Base-by-base conservation (phyloP, 2,888 invertebrate species). In the Pammene fasciana region DNA sequence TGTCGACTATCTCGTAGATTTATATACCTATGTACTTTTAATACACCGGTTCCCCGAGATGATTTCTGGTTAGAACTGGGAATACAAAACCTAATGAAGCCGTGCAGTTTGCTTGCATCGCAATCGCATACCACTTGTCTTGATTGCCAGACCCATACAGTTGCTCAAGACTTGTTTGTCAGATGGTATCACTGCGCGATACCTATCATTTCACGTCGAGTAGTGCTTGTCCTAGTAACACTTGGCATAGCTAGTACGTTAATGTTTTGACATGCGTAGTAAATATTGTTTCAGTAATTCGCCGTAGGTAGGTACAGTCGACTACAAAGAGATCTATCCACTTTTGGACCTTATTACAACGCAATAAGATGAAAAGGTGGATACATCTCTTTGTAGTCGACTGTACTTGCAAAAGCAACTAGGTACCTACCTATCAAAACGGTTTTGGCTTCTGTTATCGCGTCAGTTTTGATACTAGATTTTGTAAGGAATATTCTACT, bases 61-160 rank as follows among this genome's bases (percentile, higher is more conserved):
- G 14, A 26, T 18, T 26, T 7, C 5, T 34, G 1, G n/a, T n/a
- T 34, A n/a, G n/a, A n/a, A 0, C 34, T 3, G n/a, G 1, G n/a
- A 54, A 36, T 34, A 54, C 1, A 13, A 76, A 6, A 10, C 54
- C 54, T 34, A 34, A 34, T 13, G 54, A 54, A 54, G 34, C 54
- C 34, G 54, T 54, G 34, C 77, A 78, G 80, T 82, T 80, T 77
- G 77, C 71, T 78, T 75, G 75, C 78, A 56, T 62, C 76, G 78
- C 78, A 79, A 56, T 62, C 76, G 78, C 78, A 79, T 78, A 75
- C 73, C 76, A 77, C 78, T 79, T 82, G 78, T 78, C 78, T 77
- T 72, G 79, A 68, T 68, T 43, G 50, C 36, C 43, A 80, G 78
- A 79, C 76, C 74, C 77, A 82, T 86, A 81, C 75, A 67, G 76